Evolutionary conservation across 2,113 vertebrate species (phyloP).

Genomic region (Psammodynastes pulverulentus): DNA sequence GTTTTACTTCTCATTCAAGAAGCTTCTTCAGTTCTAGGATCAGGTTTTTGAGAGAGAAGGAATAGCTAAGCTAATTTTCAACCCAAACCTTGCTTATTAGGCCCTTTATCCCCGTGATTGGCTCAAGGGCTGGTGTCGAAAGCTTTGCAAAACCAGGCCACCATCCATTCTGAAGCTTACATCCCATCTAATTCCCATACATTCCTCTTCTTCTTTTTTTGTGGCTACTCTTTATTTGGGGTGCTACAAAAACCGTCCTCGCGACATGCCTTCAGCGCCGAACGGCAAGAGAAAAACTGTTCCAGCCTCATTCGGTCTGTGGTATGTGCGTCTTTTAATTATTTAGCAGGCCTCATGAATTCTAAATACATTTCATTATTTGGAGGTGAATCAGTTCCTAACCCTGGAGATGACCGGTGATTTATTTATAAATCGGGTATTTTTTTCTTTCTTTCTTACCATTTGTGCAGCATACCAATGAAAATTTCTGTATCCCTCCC

Average conservation of each 20-base stretch:
- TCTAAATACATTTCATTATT: constrained; percentile 9
- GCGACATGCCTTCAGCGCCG: background rate
- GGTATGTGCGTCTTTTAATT: background rate
- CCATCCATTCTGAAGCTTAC: background rate
- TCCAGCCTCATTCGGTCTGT: background rate
- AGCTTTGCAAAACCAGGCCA: background rate
- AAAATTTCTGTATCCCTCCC: background rate
- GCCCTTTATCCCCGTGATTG: background rate
- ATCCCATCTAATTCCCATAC: background rate
- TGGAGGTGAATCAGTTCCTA: background rate
- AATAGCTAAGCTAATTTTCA: background rate
- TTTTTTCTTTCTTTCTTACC: background rate
- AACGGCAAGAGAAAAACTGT: background rate
- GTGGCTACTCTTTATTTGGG: background rate
- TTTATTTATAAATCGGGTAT: background rate
- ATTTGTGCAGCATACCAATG: background rate
- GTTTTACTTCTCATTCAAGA: too few relatives aligned
- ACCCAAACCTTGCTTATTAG: background rate
- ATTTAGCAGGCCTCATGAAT: constrained; percentile 1
- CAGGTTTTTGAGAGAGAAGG: background rate
- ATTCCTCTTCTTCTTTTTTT: background rate
- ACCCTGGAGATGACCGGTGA: background rate
- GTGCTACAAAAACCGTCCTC: background rate
- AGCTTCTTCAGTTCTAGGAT: too few relatives aligned
- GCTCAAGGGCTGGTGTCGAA: background rate